Base-by-base conservation (phyloP, 2,888 invertebrate genomes). In the Pilophorus perplexus region DNA sequence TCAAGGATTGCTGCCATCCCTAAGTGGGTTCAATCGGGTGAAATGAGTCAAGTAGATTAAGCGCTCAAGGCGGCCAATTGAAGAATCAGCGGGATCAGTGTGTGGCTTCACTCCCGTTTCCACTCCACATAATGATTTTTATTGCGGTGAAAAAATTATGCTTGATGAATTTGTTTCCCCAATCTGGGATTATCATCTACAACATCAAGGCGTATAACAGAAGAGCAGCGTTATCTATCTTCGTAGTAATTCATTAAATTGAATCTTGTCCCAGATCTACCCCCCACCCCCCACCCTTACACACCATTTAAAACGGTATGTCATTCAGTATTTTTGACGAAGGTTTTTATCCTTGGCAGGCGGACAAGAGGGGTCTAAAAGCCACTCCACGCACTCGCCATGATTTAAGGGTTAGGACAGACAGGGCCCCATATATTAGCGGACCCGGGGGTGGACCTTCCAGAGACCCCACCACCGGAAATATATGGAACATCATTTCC, bases 401-500 rank as follows among this genome's bases (percentile, higher is more conserved):
- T 59, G 59, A 59, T 59, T 42, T 59, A 59, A 27, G 16, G 42
- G 42, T 14, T 42, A 38, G 59, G 42, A 59, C 59, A 59, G 42
- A 59, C 59, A 59, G 40, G 14, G 16, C 59, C 42, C 40, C 59
- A 59, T 59, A 59, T 59, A 59, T 59, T 59, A 59, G 59, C 40
- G 25, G 42, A 59, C 40, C 14, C 40, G 40, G 42, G 59, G 42
- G 40, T 12, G 16, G 25, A 16, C 42, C 23, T n/a, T 28, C 28
- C 57, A 23, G 40, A 38, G 16, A 27, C n/a, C n/a, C n/a, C n/a
- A n/a, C n/a, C n/a, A n/a, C n/a, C 16, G 42, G 59, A 59, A 59
- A 59, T 59, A 59, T 59, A 59, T 59, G 59, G 59, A 42, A 23
- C 59, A 59, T 59, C 59, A 59, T 59, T 59, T 59, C 59, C 59